phyloP scores from a whole-genome alignment of 92 coral and sea anemone genomes.

The Epizoanthus fatuus region DNA sequence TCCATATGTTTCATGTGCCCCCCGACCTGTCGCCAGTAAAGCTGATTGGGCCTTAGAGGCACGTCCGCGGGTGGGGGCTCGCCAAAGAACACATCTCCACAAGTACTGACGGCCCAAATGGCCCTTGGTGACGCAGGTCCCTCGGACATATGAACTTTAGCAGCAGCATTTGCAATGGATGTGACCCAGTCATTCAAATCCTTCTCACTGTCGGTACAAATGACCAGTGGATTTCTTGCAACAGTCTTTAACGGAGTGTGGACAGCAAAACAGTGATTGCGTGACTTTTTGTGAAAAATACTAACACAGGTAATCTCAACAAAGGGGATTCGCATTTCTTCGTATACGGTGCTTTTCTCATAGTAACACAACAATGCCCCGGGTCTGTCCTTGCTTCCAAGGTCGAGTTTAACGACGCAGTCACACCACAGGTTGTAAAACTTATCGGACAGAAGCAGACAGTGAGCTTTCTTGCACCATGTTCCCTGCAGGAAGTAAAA shows the following conservation, averaged over 20 bases:
- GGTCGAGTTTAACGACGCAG: constrained; percentile 87
- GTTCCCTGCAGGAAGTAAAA: constrained; percentile 63
- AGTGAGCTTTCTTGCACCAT: constrained; percentile 93
- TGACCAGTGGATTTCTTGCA: constrained; percentile 81
- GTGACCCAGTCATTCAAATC: constrained; percentile 96
- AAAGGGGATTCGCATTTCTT: constrained; percentile 83
- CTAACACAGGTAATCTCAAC: constrained; percentile 83
- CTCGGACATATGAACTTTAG: constrained; percentile 75
- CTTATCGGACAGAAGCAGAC: constrained; percentile 71
- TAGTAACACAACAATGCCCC: constrained; percentile 82
- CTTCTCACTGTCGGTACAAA: constrained; percentile 80
- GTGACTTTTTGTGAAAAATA: constrained; percentile 77
- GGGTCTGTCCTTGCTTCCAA: constrained; percentile 63
- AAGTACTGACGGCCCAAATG: constrained; percentile 83
- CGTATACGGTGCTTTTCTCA: constrained; percentile 75
- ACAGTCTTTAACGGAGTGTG: constrained; percentile 80
- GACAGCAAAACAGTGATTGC: constrained; percentile 89
- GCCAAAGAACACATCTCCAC: constrained; percentile 96
- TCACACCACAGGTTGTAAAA: constrained; percentile 88
- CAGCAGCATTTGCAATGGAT: constrained; percentile 70
- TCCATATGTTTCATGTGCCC: constrained; percentile 93
- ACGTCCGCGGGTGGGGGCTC: constrained; percentile 72
- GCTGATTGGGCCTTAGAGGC: constrained; percentile 71
- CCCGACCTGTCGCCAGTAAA: constrained; percentile 97
- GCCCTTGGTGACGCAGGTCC: constrained; percentile 88